Base-by-base conservation (phyloP, 2,113 vertebrate genomes). In the Nycticebus coucang region DNA sequence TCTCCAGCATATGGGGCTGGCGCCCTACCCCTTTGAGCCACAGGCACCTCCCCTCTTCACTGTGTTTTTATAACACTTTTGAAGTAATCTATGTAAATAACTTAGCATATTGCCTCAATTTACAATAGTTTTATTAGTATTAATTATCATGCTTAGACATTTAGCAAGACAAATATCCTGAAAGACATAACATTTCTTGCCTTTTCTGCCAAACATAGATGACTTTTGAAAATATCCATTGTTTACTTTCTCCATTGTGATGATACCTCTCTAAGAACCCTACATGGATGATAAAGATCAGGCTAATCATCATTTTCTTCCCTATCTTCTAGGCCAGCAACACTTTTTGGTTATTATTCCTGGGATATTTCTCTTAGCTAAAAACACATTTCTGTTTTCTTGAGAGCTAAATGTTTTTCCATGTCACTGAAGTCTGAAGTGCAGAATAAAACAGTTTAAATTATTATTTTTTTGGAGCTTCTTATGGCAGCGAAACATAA, bases 401-500 rank as follows among this genome's bases (percentile, higher is more conserved):
- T 95, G 41, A 80, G 60, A 97, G 11, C 18, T 94, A 37, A 89
- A n/a, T 50, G 17, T 85, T 97, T 89, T 97, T 97, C 95, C 84
- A 71, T 94, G 71, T 81, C 69, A 68, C 77, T 97, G 80, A 64
- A 96, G 62, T 83, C 69, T 97, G 84, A 95, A 96, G 95, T 97
- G 66, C 68, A 97, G 55, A 86, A 64, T 57, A 86, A 37, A 60
- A 26, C 7, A 59, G 71, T 91, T 93, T 55, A 28, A 93, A 57
- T 94, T 80, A 45, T 85, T 94, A 9, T 72, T 45, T 86, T 86
- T 94, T 60, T 85, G 97, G 96, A 50, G 84, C 35, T 96, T 89
- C 88, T 0, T 0, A 33, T 81, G 28, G 26, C 83, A 94, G 68
- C 97, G 95, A 98, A 98, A 96, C 71, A 97, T 85, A 97, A 98